Conservation (phyloP, 2,797 vertebrate genomes). For the Crenichthys baileyi region DNA sequence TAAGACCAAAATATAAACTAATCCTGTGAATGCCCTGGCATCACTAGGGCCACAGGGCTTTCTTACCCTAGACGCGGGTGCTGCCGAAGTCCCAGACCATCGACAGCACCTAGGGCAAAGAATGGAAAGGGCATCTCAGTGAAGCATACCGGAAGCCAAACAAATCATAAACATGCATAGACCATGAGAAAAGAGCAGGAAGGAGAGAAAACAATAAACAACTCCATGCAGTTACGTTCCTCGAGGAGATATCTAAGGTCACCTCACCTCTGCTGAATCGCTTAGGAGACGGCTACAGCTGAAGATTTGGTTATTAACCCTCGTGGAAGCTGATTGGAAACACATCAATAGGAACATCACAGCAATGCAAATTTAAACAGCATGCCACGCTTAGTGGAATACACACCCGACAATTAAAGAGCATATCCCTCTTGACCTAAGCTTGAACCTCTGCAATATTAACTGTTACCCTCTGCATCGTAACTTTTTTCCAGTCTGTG, state of each 20-base stretch:
- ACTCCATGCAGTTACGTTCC: conserved; percentile 58
- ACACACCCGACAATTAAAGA: conserved; percentile 6
- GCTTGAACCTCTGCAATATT: conserved; percentile 35
- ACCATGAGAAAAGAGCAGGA: conserved; percentile 42
- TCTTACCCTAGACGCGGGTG: conserved; percentile 41
- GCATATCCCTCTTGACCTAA: conserved; percentile 40
- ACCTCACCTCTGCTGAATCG: conserved; percentile 63
- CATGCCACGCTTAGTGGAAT: conserved; percentile 35
- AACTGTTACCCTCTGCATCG: conserved; percentile 4
- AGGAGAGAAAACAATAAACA: conserved; percentile 70
- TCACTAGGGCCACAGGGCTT: conserved; percentile 53
- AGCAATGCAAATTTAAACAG: conserved; percentile 50
- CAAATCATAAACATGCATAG: conserved; percentile 65
- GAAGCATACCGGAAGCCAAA: conserved; percentile 55
- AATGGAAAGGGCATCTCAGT: conserved; percentile 64
- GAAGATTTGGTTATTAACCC: conserved; percentile 69
- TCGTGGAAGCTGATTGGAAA: conserved; percentile 31
- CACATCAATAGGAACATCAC: conserved; percentile 44
- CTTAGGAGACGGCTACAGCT: conserved; percentile 49
- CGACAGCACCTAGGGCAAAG: conserved; percentile 37
- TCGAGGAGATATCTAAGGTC: conserved; percentile 68
- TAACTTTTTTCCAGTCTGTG: conserved; percentile 13
- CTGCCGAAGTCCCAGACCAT: conserved; percentile 46
- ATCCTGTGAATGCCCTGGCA: conserved; percentile 56
- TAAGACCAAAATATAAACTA: conserved; percentile 34